Evolutionary conservation across 2,113 vertebrate genomes (phyloP).

Genomic region (Mungos mungo): DNA sequence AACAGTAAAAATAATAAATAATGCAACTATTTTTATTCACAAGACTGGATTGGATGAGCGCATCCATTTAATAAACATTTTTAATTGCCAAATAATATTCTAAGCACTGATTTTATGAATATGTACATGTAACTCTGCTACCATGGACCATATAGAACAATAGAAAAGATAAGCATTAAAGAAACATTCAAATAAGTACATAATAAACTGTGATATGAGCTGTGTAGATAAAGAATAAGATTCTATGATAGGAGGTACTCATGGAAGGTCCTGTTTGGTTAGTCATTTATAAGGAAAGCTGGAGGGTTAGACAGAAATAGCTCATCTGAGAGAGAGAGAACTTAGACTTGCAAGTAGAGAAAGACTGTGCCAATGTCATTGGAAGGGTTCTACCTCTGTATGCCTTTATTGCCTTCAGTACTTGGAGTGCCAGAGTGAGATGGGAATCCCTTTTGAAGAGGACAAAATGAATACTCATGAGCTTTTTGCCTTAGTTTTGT

Average conservation of each 20-base stretch:
- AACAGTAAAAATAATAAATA: slow-evolving; percentile 2
- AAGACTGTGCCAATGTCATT: neutral
- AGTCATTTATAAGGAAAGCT: neutral
- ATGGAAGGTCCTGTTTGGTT: neutral
- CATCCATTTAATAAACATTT: slow-evolving; percentile 12
- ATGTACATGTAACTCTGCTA: neutral
- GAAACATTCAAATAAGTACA: neutral
- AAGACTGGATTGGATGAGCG: neutral
- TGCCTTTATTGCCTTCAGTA: neutral
- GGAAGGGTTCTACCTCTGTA: neutral
- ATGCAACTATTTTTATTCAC: neutral
- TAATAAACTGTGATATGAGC: neutral
- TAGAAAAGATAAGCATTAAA: neutral
- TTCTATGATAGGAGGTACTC: neutral
- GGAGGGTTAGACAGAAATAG: neutral
- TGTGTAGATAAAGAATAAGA: neutral
- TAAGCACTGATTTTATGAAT: neutral
- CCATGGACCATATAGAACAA: neutral
- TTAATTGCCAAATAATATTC: neutral
- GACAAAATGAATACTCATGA: neutral
- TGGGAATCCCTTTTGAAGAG: neutral
- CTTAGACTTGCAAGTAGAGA: neutral
- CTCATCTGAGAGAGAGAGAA: neutral
- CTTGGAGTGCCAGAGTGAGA: neutral
- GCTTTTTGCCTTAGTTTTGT: neutral